phyloP scores from a whole-genome alignment of 2,888 invertebrate genomes.

The Macrophya annulata region DNA sequence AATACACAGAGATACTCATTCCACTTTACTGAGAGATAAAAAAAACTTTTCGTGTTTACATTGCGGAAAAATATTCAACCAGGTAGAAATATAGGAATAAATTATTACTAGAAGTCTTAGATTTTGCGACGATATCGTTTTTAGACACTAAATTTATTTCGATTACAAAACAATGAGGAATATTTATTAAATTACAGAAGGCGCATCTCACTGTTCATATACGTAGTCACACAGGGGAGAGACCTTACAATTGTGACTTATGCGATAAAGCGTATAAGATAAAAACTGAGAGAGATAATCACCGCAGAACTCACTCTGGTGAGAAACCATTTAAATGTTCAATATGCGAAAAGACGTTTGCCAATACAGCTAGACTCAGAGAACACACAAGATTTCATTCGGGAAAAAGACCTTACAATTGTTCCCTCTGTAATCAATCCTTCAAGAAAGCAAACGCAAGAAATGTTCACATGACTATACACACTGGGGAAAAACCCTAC shows the following conservation, averaged over 20 bases:
- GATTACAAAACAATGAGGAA: not conserved
- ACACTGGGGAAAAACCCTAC: slow-evolving; percentile 62
- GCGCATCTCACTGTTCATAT: slow-evolving; percentile 56
- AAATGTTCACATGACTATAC: slow-evolving; percentile 62
- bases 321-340: slow-evolving; percentile 56
- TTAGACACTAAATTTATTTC: not conserved
- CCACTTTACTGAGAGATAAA: not conserved
- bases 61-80: slow-evolving; percentile 57
- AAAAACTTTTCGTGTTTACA: slow-evolving; percentile 48
- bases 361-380: slow-evolving; percentile 45
- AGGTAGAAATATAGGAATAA: slow-evolving; percentile 6
- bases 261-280: slow-evolving; percentile 59
- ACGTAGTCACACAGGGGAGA: slow-evolving; percentile 58
- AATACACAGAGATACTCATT: slow-evolving; percentile 54
- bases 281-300: slow-evolving; percentile 59
- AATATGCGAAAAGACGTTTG: slow-evolving; percentile 54
- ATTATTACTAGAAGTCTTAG: not conserved
- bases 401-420: slow-evolving; percentile 62
- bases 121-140: not conserved
- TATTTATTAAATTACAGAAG: slow-evolving; percentile 57
- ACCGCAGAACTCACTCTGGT: slow-evolving; percentile 57
- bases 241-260: slow-evolving; percentile 57
- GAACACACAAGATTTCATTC: slow-evolving; percentile 65
- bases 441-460: slow-evolving; percentile 61
- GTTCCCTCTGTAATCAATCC: slow-evolving; percentile 60